Evolutionary conservation across 2,888 invertebrate species (phyloP), one percentile per base, ranked within the genome.

Genomic region (Pyrrhosoma nymphula): DNA sequence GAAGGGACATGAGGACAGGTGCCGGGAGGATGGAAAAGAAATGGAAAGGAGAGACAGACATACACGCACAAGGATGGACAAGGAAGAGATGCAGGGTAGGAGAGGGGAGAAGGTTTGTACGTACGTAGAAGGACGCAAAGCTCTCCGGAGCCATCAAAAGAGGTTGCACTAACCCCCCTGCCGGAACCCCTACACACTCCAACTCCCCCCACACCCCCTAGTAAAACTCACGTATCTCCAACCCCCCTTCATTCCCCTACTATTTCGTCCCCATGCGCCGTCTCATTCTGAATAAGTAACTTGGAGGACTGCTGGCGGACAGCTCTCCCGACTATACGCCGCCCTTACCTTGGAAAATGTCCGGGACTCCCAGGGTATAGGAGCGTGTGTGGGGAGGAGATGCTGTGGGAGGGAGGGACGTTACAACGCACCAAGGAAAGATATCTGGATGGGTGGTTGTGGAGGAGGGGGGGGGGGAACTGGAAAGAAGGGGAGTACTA

Each of bases 221-320:
- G 47, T 60, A 60, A 60, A 60, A 60, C 60, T 60, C 60, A 60
- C 60, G 60, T 60, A 60, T 14, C 2, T 60, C 16, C 60, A 20
- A 4, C 16, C 0, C 6, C 60, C 60, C 18, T 12, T 47, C 47
- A 47, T 8, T 4, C 60, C 60, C 18, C 60, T 3, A 20, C 60
- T 20, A 60, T 60, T 60, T 12, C 60, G 20, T 16, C 60, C 16
- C 60, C 60, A 60, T 60, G 60, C 47, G 93, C 47, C 93, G 93
- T 39, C 63, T 93, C 93, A 93, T 93, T 69, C 93, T 93, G 93
- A 93, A 93, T 93, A 93, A 93, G 93, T 93, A 93, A 93, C 93
- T 47, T 47, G 47, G 63, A 93, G 82, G 82, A 82, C 82, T n/a
- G 82, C 93, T 69, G 39, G 63, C 35, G 60, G 63, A 60, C 47